These are phyloP conservation scores for Chrysolina oricalcia DNA, from an alignment of 2,888 invertebrate species.

Conservation along the genomic window DNA sequence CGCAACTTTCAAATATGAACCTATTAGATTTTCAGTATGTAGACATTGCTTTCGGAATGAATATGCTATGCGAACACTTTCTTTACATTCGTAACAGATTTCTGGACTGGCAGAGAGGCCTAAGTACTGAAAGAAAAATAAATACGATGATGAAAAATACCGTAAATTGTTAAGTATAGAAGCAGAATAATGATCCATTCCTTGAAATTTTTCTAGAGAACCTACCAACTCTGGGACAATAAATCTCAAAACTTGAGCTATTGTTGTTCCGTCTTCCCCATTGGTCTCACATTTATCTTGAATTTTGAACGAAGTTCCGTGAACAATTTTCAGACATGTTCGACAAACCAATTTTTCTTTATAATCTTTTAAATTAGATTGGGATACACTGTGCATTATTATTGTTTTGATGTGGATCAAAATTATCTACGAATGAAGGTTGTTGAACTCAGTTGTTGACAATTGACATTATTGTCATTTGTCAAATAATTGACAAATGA, in stretches of 20 bases:
- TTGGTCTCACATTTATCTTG: constrained; percentile 33
- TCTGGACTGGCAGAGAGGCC: constrained; percentile 50
- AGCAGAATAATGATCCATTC: constrained; percentile 8
- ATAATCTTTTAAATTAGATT: constrained; percentile 32
- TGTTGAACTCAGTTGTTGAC: constrained; percentile 17
- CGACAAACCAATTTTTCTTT: constrained; percentile 38
- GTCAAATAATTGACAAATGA: constrained; percentile 32
- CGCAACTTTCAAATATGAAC: constrained; percentile 45
- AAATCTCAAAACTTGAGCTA: constrained; percentile 42
- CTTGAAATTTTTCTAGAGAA: not conserved
- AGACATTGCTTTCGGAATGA: constrained; percentile 52
- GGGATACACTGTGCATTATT: constrained; percentile 35
- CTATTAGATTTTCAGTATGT: constrained; percentile 51
- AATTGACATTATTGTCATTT: constrained; percentile 12
- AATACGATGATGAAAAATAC: too few relatives aligned
- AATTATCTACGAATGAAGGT: constrained; percentile 25
- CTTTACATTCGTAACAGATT: constrained; percentile 49
- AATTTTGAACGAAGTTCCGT: constrained; percentile 30
- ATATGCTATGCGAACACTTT: constrained; percentile 43
- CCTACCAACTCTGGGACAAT: constrained; percentile 49
- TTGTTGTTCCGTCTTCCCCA: constrained; percentile 29
- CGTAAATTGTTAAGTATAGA: too few relatives aligned
- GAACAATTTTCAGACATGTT: constrained; percentile 43
- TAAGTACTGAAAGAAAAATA: constrained; percentile 47
- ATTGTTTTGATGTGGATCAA: constrained; percentile 20